Percentiles rank a stretch among this genome's conserved stretches.
phyloP scores from a whole-genome alignment of 2,113 vertebrate genomes.

The Atrichornis clamosus region DNA sequence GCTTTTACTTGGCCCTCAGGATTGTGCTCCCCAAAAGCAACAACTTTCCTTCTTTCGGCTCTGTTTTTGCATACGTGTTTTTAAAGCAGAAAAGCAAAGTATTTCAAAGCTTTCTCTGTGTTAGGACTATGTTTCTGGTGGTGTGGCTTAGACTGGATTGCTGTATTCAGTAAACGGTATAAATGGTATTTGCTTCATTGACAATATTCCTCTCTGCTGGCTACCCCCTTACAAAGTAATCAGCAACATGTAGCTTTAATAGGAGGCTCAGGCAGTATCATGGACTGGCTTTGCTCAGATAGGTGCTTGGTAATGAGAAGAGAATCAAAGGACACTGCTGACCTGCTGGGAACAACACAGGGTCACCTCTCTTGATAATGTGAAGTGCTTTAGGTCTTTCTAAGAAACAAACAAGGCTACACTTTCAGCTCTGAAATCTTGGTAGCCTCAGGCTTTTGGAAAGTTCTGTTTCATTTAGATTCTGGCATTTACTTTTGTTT shows the following conservation, averaged over 20 bases:
- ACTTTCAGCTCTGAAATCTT: not conserved
- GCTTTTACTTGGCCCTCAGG: not conserved
- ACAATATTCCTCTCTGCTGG: not conserved
- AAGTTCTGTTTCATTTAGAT: constrained; percentile 43
- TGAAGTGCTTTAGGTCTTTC: not conserved
- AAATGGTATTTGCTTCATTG: not conserved
- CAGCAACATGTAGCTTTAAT: not conserved
- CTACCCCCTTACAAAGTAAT: not conserved
- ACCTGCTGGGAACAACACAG: not conserved
- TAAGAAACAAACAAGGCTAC: constrained; percentile 7
- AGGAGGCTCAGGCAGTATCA: not conserved
- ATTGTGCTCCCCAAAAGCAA: not conserved
- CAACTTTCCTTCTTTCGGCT: not conserved
- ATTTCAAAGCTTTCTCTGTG: not conserved
- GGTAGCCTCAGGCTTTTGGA: constrained; percentile 39
- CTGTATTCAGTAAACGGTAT: not conserved
- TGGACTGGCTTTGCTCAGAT: not conserved
- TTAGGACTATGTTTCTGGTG: not conserved
- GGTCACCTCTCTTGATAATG: not conserved
- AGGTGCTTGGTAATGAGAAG: not conserved
- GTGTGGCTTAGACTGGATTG: not conserved
- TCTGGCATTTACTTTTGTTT: constrained; percentile 57
- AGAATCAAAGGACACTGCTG: not conserved
- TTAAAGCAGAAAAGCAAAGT: not conserved
- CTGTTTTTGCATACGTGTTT: not conserved